Percentiles rank a stretch among this genome's conserved stretches.
phyloP scores from a whole-genome alignment of 1,140 invertebrate genomes.

The Venustaconcha ellipsiformis region DNA sequence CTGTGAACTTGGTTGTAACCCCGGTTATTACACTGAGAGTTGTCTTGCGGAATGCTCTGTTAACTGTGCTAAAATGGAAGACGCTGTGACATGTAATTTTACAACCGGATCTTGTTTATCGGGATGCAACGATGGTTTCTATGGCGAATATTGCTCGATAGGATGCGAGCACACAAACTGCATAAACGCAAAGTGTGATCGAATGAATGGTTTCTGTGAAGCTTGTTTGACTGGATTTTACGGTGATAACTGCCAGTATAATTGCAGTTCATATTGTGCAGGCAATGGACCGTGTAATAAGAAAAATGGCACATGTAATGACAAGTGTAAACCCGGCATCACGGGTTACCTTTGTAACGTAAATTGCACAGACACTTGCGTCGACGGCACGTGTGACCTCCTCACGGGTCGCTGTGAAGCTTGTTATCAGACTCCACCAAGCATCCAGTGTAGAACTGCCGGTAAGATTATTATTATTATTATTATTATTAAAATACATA shows the following conservation, averaged over 20 bases:
- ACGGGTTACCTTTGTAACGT: slow-evolving; percentile 12
- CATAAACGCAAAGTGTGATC: slow-evolving; percentile 16
- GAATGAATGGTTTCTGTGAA: slow-evolving; percentile 3
- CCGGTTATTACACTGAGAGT: slow-evolving; percentile 2
- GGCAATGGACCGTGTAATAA: not conserved
- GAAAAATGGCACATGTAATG: slow-evolving; percentile 5
- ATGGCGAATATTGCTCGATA: slow-evolving; percentile 12
- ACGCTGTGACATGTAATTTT: not conserved
- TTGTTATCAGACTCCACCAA: too few relatives aligned
- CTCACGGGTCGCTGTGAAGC: too few relatives aligned
- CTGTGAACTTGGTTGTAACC: slow-evolving; percentile 9
- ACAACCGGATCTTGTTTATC: slow-evolving; percentile 11
- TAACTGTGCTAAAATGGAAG: slow-evolving; percentile 12
- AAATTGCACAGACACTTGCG: too few relatives aligned
- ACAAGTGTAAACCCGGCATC: slow-evolving; percentile 9
- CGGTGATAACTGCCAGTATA: slow-evolving; percentile 16
- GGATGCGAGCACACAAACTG: slow-evolving; percentile 14
- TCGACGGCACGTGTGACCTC: too few relatives aligned
- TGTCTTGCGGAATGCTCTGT: slow-evolving; percentile 6
- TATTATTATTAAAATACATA: too few relatives aligned
- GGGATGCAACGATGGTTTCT: slow-evolving; percentile 24
- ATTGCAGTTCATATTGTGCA: slow-evolving; percentile 13
- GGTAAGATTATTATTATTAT: too few relatives aligned
- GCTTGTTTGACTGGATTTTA: slow-evolving; percentile 19
- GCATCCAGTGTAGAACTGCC: too few relatives aligned